Evolutionary conservation across 2,113 vertebrate species (phyloP).

Genomic region (Macrotus californicus): DNA sequence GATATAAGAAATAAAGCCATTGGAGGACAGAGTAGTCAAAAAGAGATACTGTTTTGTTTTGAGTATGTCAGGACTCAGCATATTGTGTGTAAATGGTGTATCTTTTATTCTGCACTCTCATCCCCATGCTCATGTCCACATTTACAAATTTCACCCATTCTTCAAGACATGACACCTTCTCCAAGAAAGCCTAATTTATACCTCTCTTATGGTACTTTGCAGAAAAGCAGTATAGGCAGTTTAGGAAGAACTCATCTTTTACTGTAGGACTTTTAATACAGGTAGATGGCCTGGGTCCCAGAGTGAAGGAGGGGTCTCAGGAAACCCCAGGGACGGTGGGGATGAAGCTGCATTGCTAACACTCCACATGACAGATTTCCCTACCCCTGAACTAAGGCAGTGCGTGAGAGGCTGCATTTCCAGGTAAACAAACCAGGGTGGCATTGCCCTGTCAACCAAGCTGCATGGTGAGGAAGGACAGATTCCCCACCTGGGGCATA

Average conservation of each 20-base stretch:
- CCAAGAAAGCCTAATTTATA: neutral
- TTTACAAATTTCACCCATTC: neutral
- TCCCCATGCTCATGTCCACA: neutral
- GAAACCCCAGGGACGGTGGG: too few species aligned
- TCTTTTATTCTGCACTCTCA: neutral
- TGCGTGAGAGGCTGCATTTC: too few species aligned
- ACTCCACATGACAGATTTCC: too few species aligned
- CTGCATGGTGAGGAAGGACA: too few species aligned
- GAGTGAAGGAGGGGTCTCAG: too few species aligned
- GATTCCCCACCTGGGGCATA: too few species aligned
- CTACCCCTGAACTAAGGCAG: too few species aligned
- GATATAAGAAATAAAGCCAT: conserved; percentile 1
- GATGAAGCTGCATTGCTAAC: too few species aligned
- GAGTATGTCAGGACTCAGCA: neutral
- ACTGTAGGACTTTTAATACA: neutral
- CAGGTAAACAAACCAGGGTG: too few species aligned
- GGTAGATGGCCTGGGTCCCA: too few species aligned
- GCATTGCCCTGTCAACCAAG: too few species aligned
- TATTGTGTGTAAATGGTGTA: neutral
- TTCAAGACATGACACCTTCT: neutral
- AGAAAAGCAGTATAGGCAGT: neutral
- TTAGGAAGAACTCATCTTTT: neutral
- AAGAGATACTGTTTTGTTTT: neutral
- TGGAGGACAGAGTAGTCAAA: neutral
- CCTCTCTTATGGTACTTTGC: neutral